These are phyloP conservation scores for Aleiodes alternator DNA, from an alignment of 2,888 invertebrate species.

Conservation along the genomic window DNA sequence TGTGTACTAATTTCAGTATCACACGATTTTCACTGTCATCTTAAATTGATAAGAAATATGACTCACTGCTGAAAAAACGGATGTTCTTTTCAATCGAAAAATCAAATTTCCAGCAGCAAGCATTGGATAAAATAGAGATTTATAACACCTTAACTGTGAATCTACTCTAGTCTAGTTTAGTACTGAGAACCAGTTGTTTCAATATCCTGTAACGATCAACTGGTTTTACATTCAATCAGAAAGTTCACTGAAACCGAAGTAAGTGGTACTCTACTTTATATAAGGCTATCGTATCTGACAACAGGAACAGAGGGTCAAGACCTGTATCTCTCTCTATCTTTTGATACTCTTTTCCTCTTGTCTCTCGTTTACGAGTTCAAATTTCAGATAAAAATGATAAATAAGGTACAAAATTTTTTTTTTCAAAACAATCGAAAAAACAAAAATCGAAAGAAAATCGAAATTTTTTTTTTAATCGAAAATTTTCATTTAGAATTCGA, in stretches of 20 bases:
- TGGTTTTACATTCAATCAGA: slow-evolving; percentile 49
- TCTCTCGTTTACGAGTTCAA: background rate
- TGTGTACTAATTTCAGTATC: no score
- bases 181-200: slow-evolving; percentile 4
- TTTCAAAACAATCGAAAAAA: no score
- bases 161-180: background rate
- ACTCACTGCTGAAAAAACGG: slow-evolving; percentile 54
- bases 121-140: slow-evolving; percentile 48
- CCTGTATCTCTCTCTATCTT: slow-evolving; percentile 45
- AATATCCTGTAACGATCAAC: slow-evolving; percentile 48
- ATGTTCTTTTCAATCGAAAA: slow-evolving; percentile 51
- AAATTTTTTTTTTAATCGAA: background rate
- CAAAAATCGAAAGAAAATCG: background rate
- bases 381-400: slow-evolving; percentile 24
- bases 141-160: background rate
- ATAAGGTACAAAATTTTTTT: background rate
- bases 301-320: slow-evolving; percentile 55
- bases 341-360: background rate
- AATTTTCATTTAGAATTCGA: no score
- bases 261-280: slow-evolving; percentile 53
- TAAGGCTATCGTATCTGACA: slow-evolving; percentile 52
- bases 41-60: background rate
- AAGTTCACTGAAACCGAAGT: slow-evolving; percentile 57
- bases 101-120: slow-evolving; percentile 49
- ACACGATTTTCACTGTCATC: no score